These are phyloP conservation scores for Galaxias olidus DNA, from an alignment of 2,797 vertebrate genomes.

Conservation along the genomic window DNA sequence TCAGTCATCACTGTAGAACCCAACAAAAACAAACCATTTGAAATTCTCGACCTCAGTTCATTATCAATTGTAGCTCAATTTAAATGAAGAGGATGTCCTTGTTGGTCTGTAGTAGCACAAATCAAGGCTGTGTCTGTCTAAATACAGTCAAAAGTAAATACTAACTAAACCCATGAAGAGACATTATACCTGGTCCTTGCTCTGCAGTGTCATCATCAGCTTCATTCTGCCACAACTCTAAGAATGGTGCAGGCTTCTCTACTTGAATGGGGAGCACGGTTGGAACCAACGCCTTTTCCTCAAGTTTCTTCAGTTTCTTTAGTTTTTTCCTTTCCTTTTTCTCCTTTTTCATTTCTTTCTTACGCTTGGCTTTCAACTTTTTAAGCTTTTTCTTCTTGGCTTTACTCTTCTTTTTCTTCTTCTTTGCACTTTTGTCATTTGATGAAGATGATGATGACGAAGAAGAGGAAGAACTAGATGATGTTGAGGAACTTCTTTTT, in stretches of 20 bases:
- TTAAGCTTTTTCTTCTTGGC: conserved; percentile 72
- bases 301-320: conserved; percentile 64
- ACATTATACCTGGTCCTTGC: conserved; percentile 82
- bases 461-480: conserved; percentile 69
- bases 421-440: conserved; percentile 70
- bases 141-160: too few relatives aligned
- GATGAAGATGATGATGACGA: conserved; percentile 79
- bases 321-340: conserved; percentile 68
- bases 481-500: conserved; percentile 71
- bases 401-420: conserved; percentile 72
- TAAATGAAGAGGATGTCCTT: neutral
- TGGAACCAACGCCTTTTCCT: conserved; percentile 59
- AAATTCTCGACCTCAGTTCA: neutral
- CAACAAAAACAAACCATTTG: neutral
- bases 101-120: too few relatives aligned
- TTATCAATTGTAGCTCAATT: neutral
- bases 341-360: conserved; percentile 68
- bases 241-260: conserved; percentile 61
- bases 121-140: too few relatives aligned
- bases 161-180: too few relatives aligned
- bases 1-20: conserved; percentile 86
- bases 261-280: conserved; percentile 15
- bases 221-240: conserved; percentile 85
- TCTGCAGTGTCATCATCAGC: conserved; percentile 71
- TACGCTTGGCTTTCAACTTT: conserved; percentile 62